phyloP scores from a whole-genome alignment of 2,888 invertebrate species.

The Mythimna pallens region DNA sequence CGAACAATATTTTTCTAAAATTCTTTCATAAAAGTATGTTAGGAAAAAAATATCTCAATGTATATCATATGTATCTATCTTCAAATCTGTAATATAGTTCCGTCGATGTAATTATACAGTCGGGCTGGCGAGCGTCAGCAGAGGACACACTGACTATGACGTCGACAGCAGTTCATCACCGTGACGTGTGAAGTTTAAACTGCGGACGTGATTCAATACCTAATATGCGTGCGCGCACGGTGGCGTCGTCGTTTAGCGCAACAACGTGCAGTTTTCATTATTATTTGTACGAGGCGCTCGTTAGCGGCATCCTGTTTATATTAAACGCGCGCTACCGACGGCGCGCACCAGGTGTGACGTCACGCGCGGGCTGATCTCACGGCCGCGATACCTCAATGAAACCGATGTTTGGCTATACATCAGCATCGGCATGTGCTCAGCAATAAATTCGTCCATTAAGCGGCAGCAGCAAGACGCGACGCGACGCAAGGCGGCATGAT shows the following conservation, averaged over 20 bases:
- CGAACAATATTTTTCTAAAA: slow-evolving; percentile 18
- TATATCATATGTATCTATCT: too few species aligned
- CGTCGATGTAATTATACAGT: neutral
- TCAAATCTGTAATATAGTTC: neutral
- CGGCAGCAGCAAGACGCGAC: slow-evolving; percentile 15
- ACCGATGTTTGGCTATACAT: slow-evolving; percentile 22
- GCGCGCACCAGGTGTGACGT: slow-evolving; percentile 22
- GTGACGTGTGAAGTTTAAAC: slow-evolving; percentile 24
- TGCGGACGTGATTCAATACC: slow-evolving; percentile 28
- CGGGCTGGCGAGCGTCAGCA: neutral
- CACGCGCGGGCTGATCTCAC: slow-evolving; percentile 6
- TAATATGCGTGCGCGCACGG: slow-evolving; percentile 16
- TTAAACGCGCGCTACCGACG: neutral
- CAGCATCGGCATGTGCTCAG: slow-evolving; percentile 4
- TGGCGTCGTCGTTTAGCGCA: neutral
- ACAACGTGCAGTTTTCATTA: slow-evolving; percentile 34
- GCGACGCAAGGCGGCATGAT: slow-evolving; percentile 25
- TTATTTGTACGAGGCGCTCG: slow-evolving; percentile 27
- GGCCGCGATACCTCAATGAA: slow-evolving; percentile 12
- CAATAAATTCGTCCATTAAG: slow-evolving; percentile 42
- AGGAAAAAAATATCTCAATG: neutral
- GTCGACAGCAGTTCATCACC: slow-evolving; percentile 7
- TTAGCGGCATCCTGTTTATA: slow-evolving; percentile 56
- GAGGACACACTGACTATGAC: slow-evolving; percentile 18
- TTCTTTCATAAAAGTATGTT: slow-evolving; percentile 8